Evolutionary conservation across 2,113 vertebrate genomes (phyloP).

Genomic region (Hippolais icterina): DNA sequence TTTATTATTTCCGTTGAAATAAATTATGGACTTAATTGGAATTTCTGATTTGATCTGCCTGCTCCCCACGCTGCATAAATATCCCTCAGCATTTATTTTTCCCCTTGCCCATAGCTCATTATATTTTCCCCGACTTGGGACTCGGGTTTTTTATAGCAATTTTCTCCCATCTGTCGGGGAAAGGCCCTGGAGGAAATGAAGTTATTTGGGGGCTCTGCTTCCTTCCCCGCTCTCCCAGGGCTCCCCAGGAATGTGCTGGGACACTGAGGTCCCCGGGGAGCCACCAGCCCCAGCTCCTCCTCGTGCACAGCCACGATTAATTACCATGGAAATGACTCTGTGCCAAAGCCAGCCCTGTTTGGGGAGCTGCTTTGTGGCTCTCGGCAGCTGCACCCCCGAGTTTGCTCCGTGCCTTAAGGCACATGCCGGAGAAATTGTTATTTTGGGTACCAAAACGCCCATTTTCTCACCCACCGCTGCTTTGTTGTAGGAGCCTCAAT

Average conservation of each 20-base stretch:
- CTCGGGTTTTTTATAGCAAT: constrained; percentile 15
- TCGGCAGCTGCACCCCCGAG: neutral
- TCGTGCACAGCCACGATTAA: constrained; percentile 33
- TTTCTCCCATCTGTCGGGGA: constrained; percentile 63
- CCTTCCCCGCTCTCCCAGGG: neutral
- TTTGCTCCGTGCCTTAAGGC: neutral
- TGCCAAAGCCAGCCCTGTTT: neutral
- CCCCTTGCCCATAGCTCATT: constrained; percentile 68
- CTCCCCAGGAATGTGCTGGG: neutral
- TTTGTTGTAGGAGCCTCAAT: neutral
- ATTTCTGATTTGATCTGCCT: constrained; percentile 28
- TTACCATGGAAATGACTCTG: constrained; percentile 74
- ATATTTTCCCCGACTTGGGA: constrained; percentile 65
- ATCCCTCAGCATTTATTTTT: constrained; percentile 64
- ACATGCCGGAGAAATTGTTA: neutral
- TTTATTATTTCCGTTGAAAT: constrained; percentile 52
- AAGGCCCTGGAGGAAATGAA: constrained; percentile 23
- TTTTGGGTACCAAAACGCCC: neutral
- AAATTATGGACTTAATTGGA: constrained; percentile 68
- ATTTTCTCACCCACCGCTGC: neutral
- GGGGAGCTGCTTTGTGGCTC: neutral
- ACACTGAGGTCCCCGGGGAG: neutral
- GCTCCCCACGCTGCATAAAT: neutral
- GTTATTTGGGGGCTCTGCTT: neutral
- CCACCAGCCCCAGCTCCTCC: neutral